A percentile compares a stretch with the other conserved stretches of the same genome.
Evolutionary conservation across 2,797 vertebrate genomes (phyloP).

Genomic region (Eospalax fontanierii): DNA sequence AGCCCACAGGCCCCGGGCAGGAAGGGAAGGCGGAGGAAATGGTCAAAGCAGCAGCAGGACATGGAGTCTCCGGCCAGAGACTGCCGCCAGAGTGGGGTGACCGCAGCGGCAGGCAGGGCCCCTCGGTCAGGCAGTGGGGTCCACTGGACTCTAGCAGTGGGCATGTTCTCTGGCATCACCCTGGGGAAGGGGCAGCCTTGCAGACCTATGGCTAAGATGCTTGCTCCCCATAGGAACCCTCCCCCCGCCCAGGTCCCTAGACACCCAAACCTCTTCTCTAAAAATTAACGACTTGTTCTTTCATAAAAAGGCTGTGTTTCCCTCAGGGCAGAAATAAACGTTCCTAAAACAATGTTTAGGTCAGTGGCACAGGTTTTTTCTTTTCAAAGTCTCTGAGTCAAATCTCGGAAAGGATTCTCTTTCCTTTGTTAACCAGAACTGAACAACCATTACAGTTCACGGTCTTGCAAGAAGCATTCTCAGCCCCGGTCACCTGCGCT

Average conservation of each 20-base stretch:
- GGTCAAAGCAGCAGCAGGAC: neutral
- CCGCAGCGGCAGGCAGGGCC: neutral
- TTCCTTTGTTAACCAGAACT: constrained; percentile 37
- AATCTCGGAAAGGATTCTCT: neutral
- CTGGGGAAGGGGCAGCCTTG: neutral
- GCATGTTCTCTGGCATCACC: neutral
- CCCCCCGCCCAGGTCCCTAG: neutral
- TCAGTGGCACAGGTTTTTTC: neutral
- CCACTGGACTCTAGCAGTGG: neutral
- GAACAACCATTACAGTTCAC: neutral
- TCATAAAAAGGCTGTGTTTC: constrained; percentile 16
- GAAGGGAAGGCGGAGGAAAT: neutral
- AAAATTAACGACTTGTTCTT: constrained; percentile 11
- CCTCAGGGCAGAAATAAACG: neutral
- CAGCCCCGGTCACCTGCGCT: neutral
- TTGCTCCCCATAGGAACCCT: neutral
- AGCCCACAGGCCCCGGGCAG: neutral
- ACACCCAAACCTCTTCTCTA: constrained; percentile 18
- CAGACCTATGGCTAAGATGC: neutral
- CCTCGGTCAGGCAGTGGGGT: neutral
- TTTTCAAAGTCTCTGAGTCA: constrained; percentile 28
- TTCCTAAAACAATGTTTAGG: constrained; percentile 37
- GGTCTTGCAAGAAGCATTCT: neutral
- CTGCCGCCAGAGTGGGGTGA: neutral
- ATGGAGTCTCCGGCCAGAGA: neutral